Conservation (phyloP, 2,888 invertebrate genomes). For the Andrena bucephala region DNA sequence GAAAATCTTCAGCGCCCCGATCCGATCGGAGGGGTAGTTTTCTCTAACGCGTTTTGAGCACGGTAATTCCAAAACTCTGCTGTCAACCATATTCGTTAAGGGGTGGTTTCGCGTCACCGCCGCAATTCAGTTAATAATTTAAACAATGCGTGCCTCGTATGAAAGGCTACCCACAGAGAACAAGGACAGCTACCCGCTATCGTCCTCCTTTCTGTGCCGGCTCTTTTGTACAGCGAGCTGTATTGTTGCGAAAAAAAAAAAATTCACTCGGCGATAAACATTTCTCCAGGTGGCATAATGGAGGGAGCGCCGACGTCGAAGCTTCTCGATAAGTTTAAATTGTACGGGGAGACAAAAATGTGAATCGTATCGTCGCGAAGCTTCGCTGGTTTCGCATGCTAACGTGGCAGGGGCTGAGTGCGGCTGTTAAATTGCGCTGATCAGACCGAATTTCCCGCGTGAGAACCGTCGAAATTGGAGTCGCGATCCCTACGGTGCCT, state of each 20-base stretch:
- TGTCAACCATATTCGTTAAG: slow-evolving; percentile 1
- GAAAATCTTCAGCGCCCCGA: not conserved
- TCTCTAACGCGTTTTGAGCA: not conserved
- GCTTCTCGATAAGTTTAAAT: not conserved
- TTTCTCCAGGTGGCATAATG: slow-evolving; percentile 3
- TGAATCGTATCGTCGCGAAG: not conserved
- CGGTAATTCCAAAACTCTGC: slow-evolving; percentile 35
- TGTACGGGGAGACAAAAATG: slow-evolving; percentile 2
- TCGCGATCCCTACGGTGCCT: not conserved
- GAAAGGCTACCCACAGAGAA: slow-evolving; percentile 1
- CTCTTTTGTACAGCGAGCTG: slow-evolving; percentile 1
- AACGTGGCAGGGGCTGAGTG: not conserved
- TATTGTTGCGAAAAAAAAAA: slow-evolving; percentile 9
- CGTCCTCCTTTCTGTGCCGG: not conserved
- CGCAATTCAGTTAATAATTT: slow-evolving; percentile 12
- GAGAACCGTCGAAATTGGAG: not conserved
- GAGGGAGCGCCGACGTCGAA: not conserved
- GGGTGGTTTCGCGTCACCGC: not conserved
- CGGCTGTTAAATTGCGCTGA: not conserved
- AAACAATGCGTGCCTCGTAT: slow-evolving; percentile 16
- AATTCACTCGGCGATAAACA: slow-evolving; percentile 23
- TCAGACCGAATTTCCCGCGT: not conserved
- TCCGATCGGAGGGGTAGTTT: not conserved
- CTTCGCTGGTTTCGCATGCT: not conserved
- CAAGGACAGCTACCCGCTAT: not conserved